phyloP scores from a whole-genome alignment of 2,888 invertebrate genomes.

The Hipparchia semele region DNA sequence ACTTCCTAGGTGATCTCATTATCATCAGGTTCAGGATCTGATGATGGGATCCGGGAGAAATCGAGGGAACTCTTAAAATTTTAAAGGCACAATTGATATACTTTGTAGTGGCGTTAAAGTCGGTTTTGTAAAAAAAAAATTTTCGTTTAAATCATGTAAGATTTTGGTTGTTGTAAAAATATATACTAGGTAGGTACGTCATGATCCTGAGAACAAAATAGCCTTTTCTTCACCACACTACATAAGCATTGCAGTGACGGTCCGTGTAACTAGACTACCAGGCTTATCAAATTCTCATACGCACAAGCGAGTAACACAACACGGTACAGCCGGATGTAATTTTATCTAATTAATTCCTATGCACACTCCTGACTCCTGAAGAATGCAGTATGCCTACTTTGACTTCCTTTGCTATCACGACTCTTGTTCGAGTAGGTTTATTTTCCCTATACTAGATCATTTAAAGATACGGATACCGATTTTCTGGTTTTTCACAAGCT shows the following conservation, averaged over 20 bases:
- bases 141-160: too few species aligned
- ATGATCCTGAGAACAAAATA: background rate
- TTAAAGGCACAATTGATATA: too few species aligned
- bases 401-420: background rate
- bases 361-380: slow-evolving; percentile 9
- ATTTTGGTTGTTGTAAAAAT: too few species aligned
- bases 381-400: slow-evolving; percentile 18
- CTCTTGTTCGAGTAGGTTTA: background rate
- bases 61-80: too few species aligned
- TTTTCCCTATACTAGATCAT: too few species aligned
- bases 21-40: too few species aligned
- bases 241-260: background rate
- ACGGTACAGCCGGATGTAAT: slow-evolving; percentile 33
- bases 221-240: background rate
- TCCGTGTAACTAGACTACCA: slow-evolving; percentile 14
- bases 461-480: too few species aligned
- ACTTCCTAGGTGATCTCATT: too few species aligned
- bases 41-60: too few species aligned
- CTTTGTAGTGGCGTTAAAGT: too few species aligned
- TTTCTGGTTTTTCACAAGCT: too few species aligned
- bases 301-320: slow-evolving; percentile 17
- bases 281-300: slow-evolving; percentile 16
- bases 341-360: slow-evolving; percentile 28
- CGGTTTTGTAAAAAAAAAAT: too few species aligned
- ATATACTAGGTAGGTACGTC: background rate